A percentile compares a stretch with the other conserved stretches of the same genome.
Evolutionary conservation across 2,113 vertebrate species (phyloP).

Genomic region (Antennarius striatus): DNA sequence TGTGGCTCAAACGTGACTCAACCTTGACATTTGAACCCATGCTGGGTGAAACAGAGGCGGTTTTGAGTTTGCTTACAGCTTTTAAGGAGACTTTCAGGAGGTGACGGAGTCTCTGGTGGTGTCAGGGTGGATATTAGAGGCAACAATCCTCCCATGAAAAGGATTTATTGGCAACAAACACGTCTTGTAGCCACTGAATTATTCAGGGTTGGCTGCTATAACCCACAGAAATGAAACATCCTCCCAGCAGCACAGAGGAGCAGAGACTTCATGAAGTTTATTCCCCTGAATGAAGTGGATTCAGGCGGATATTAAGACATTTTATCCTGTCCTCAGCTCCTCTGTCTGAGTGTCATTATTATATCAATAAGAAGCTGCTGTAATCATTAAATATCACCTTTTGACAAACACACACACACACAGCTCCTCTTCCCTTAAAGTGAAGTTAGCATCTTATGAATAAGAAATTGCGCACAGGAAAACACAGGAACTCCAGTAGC

Average conservation of each 20-base stretch:
- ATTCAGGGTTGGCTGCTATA: slow-evolving; percentile 54
- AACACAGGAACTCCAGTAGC: slow-evolving; percentile 16
- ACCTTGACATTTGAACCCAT: slow-evolving; percentile 35
- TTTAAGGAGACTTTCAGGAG: not conserved
- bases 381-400: no score
- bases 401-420: slow-evolving; percentile 1
- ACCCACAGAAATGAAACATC: slow-evolving; percentile 44
- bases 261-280: not conserved
- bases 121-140: slow-evolving; percentile 1
- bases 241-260: slow-evolving; percentile 4
- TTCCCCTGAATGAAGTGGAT: not conserved
- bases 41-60: slow-evolving; percentile 13
- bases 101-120: not conserved
- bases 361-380: no score
- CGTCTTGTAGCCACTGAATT: slow-evolving; percentile 54
- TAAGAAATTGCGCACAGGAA: slow-evolving; percentile 33
- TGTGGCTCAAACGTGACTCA: not conserved
- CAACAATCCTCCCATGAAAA: slow-evolving; percentile 9
- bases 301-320: no score
- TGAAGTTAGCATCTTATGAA: slow-evolving; percentile 30
- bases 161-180: not conserved
- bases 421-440: not conserved
- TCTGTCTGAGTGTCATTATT: no score
- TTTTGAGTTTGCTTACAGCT: not conserved
- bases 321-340: no score